phyloP scores from a whole-genome alignment of 2,888 invertebrate species.

The Venusia cambrica region DNA sequence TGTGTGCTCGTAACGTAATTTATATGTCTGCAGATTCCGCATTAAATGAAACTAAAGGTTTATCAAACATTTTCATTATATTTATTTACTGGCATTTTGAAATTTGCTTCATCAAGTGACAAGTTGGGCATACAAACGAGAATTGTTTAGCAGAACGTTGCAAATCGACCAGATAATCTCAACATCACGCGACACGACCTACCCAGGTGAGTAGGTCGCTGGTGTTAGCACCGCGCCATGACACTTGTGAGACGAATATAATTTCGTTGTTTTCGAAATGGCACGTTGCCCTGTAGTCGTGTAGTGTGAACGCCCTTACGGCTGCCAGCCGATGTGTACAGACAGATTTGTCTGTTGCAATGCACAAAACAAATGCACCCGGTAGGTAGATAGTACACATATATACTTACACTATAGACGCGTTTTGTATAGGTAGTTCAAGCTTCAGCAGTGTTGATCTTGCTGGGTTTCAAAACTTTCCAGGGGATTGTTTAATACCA shows the following conservation, averaged over 20 bases:
- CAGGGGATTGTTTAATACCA: too few species aligned
- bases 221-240: slow-evolving; percentile 4
- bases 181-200: slow-evolving; percentile 5
- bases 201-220: slow-evolving; percentile 7
- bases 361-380: not conserved
- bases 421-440: too few species aligned
- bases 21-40: too few species aligned
- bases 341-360: not conserved
- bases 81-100: too few species aligned
- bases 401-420: too few species aligned
- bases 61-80: too few species aligned
- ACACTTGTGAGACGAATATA: slow-evolving; percentile 8
- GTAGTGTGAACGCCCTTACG: slow-evolving; percentile 15
- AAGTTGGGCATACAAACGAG: not conserved
- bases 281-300: slow-evolving; percentile 13
- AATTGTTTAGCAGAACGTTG: slow-evolving; percentile 15
- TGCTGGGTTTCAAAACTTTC: too few species aligned
- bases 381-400: too few species aligned
- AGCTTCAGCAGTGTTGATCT: too few species aligned
- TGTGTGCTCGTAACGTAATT: too few species aligned
- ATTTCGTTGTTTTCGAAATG: slow-evolving; percentile 15
- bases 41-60: too few species aligned
- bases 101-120: too few species aligned
- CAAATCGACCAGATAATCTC: slow-evolving; percentile 24
- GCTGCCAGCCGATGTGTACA: slow-evolving; percentile 9